phyloP scores from a whole-genome alignment of 2,888 invertebrate species.

The Sphecodes monilicornis region DNA sequence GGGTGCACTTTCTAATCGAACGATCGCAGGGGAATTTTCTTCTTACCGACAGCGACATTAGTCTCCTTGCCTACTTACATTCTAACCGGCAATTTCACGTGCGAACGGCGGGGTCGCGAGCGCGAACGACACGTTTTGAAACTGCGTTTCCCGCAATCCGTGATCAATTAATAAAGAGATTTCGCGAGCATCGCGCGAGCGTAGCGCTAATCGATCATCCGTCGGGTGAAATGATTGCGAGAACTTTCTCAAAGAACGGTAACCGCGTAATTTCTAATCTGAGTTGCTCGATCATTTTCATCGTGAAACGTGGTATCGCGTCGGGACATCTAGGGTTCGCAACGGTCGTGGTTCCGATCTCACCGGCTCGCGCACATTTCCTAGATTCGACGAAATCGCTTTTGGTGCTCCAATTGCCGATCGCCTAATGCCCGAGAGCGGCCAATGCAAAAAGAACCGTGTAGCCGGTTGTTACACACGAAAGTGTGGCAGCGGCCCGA shows the following conservation, averaged over 20 bases:
- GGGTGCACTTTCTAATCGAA: constrained; percentile 71
- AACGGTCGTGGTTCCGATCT: background rate
- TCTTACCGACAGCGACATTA: constrained; percentile 70
- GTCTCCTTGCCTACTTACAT: constrained; percentile 73
- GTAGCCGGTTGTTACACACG: constrained; percentile 46
- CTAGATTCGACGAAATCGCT: constrained; percentile 59
- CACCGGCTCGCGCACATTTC: constrained; percentile 22
- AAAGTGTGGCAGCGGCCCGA: constrained; percentile 67
- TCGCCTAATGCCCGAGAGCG: constrained; percentile 34
- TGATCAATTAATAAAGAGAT: constrained; percentile 33
- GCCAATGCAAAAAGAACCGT: constrained; percentile 46
- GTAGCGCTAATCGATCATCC: background rate
- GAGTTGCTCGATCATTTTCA: background rate
- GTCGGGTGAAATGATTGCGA: constrained; percentile 6
- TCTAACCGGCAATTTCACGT: constrained; percentile 59
- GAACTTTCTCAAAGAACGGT: constrained; percentile 20
- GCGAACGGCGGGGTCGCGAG: constrained; percentile 17
- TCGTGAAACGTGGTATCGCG: background rate
- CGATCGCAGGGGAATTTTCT: constrained; percentile 63
- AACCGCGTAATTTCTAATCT: background rate
- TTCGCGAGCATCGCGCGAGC: constrained; percentile 23
- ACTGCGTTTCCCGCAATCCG: background rate
- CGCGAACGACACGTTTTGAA: background rate
- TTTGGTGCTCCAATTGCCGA: constrained; percentile 52
- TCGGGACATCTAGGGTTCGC: background rate